Base-by-base conservation (phyloP, 1,140 invertebrate genomes). In the Bombus waltoni region DNA sequence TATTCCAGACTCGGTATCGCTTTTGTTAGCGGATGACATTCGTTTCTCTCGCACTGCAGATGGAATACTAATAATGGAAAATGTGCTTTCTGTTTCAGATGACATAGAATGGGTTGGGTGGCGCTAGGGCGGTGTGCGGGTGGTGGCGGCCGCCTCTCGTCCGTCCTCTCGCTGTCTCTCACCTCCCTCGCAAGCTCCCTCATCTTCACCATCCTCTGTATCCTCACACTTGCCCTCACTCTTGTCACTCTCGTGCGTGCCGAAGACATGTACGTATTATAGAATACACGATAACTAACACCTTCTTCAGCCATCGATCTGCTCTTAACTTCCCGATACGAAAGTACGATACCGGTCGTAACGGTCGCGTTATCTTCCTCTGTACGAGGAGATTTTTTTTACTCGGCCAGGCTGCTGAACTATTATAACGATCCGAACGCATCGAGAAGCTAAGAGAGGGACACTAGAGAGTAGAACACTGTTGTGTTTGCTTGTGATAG, bases 101-200 rank as follows among this genome's bases (percentile, higher is more conserved):
- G 94, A 95, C 94, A 95, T 95, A 95, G 94, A 94, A 95, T 95
- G 94, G 94, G 94, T 95, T 95, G 94, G 94, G 94, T 92, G 94
- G 94, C 93, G 94, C 93, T 95, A 93, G 94, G 94, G 93, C 94
- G 94, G 94, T 94, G 93, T 95, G 93, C 93, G 92, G 94, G 94
- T 94, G 93, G 94, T 94, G 92, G 94, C 91, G 88, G 93, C 93
- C 94, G 93, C 93, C 92, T 95, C 90, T 94, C 94, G 93, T 94
- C 94, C 91, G 93, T 95, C 90, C 93, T 94, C 89, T 95, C 94
- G 93, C 94, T 95, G 92, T 95, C 94, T 94, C 92, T 95, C 93
- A 94, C 94, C 93, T 94, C 94, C 93, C 93, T 95, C 80, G 92
- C 92, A 91, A 94, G 93, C 85, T 95, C 93, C 92, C 89, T 94